phyloP scores from a whole-genome alignment of 1,140 invertebrate species.

The Varroa destructor region DNA sequence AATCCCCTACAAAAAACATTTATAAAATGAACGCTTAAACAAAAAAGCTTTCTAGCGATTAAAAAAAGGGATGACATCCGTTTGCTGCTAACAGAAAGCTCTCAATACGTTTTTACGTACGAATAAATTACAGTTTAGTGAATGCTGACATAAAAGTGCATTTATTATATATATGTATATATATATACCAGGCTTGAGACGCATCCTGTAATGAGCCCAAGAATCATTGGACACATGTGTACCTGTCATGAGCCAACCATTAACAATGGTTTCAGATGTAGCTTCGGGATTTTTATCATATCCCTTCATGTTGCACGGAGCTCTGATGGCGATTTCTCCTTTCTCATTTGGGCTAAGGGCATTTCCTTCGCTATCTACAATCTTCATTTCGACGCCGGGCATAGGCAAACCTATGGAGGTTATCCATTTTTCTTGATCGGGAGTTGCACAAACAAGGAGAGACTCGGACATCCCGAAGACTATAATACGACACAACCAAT shows the following conservation, averaged over 20 bases:
- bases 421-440: neutral
- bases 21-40: neutral
- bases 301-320: constrained; percentile 34
- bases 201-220: too few species aligned
- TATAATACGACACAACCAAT: neutral
- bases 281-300: constrained; percentile 34
- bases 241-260: constrained; percentile 35
- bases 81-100: too few species aligned
- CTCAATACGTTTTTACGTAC: too few species aligned
- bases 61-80: too few species aligned
- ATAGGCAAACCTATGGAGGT: neutral
- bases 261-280: constrained; percentile 30
- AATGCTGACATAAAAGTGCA: too few species aligned
- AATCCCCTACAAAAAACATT: constrained; percentile 18
- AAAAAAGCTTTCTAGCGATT: too few species aligned
- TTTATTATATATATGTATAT: too few species aligned
- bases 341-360: constrained; percentile 42
- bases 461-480: constrained; percentile 17
- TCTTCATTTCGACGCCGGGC: constrained; percentile 14
- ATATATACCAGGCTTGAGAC: too few species aligned
- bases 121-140: too few species aligned
- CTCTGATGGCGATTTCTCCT: constrained; percentile 45
- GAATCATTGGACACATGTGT: neutral
- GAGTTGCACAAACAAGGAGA: neutral
- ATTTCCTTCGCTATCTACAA: constrained; percentile 47